phyloP scores from a whole-genome alignment of 1,140 invertebrate species.

The Orius insidiosus region DNA sequence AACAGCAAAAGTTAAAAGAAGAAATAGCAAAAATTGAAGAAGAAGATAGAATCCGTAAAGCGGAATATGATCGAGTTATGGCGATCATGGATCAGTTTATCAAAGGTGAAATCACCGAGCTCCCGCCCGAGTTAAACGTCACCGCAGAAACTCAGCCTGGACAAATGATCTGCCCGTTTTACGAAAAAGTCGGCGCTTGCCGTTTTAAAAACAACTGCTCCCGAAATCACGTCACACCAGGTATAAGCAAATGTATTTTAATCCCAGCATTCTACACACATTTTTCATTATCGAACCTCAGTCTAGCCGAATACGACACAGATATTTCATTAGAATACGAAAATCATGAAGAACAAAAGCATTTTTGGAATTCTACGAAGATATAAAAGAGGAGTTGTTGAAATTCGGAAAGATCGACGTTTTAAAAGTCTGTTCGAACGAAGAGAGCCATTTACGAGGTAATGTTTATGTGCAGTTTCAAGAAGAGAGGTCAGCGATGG shows the following conservation, averaged over 20 bases:
- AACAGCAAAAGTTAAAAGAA: constrained; percentile 7
- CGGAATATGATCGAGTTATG: neutral
- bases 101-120: neutral
- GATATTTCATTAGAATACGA: constrained; percentile 73
- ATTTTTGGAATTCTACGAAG: constrained; percentile 76
- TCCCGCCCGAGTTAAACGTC: constrained; percentile 27
- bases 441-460: constrained; percentile 67
- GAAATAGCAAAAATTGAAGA: constrained; percentile 7
- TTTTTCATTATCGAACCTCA: constrained; percentile 46
- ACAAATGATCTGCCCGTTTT: constrained; percentile 63
- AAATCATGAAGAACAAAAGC: constrained; percentile 54
- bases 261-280: constrained; percentile 72
- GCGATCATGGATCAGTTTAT: constrained; percentile 8
- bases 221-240: constrained; percentile 59
- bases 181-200: constrained; percentile 75
- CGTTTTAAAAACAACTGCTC: constrained; percentile 62
- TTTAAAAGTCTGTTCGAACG: constrained; percentile 75
- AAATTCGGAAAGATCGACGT: constrained; percentile 59
- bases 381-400: constrained; percentile 68
- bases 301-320: constrained; percentile 62
- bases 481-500: constrained; percentile 45
- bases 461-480: constrained; percentile 80
- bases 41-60: neutral
- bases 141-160: constrained; percentile 48
- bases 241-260: constrained; percentile 48